These are phyloP conservation scores for Oreohelix idahoensis DNA, from an alignment of 1,140 invertebrate species.

Conservation along the genomic window DNA sequence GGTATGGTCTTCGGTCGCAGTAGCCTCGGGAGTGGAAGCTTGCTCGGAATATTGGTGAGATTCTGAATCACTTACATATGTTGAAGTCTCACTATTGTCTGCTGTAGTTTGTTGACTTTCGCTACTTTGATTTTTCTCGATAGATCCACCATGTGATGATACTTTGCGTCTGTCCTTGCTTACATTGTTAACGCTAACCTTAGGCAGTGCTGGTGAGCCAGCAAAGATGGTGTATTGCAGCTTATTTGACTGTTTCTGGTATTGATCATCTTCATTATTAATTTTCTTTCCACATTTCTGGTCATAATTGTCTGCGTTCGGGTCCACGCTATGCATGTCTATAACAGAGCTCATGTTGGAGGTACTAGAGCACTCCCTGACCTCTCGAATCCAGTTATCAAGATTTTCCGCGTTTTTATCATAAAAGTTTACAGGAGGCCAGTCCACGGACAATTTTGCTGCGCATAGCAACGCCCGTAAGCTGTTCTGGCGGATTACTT, in stretches of 20 bases:
- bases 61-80: neutral
- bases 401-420: neutral
- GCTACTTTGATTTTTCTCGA: neutral
- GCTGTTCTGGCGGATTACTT: conserved; percentile 2
- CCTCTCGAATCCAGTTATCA: neutral
- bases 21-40: neutral
- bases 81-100: neutral
- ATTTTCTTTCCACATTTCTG: too few relatives aligned
- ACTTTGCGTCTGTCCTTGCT: neutral
- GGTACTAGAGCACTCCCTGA: neutral
- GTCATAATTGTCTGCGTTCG: neutral
- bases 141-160: neutral
- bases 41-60: neutral
- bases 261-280: too few relatives aligned
- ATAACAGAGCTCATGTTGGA: neutral
- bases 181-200: neutral
- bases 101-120: neutral
- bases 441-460: neutral
- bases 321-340: neutral
- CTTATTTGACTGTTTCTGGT: neutral
- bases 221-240: too few relatives aligned
- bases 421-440: neutral
- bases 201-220: too few relatives aligned
- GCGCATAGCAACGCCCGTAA: neutral
- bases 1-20: neutral